Percentiles rank a stretch among this genome's conserved stretches.
These are phyloP conservation scores for Yponomeuta evonymella DNA, from an alignment of 2,888 invertebrate species.

Conservation along the genomic window DNA sequence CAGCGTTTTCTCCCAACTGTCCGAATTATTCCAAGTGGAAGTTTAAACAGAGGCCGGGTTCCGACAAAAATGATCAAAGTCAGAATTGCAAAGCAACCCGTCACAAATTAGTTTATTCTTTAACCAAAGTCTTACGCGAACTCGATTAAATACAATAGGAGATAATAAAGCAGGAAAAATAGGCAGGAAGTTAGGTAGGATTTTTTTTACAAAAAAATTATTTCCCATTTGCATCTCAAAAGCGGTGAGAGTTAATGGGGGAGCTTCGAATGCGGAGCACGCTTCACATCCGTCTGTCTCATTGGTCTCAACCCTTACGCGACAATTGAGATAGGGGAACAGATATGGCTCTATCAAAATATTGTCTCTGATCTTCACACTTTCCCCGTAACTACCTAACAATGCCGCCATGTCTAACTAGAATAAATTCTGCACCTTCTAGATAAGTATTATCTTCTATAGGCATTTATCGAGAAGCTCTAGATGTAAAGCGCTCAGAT, in stretches of 20 bases:
- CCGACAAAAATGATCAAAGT: constrained; percentile 1
- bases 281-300: constrained; percentile 52
- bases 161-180: constrained; percentile 2
- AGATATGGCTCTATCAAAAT: constrained; percentile 10
- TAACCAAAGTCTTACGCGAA: background rate
- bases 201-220: constrained; percentile 43
- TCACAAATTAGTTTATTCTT: constrained; percentile 6
- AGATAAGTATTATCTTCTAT: background rate
- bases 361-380: background rate
- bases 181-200: background rate
- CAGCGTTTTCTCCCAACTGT: background rate
- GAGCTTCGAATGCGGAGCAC: constrained; percentile 63
- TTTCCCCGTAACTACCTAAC: background rate
- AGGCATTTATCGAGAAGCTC: background rate
- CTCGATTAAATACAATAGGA: constrained; percentile 10
- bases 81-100: constrained; percentile 14
- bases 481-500: background rate
- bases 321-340: constrained; percentile 34
- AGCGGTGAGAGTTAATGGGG: constrained; percentile 66
- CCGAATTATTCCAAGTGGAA: background rate
- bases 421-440: background rate
- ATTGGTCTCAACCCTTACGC: constrained; percentile 57
- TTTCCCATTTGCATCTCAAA: constrained; percentile 69
- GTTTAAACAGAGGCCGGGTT: background rate
- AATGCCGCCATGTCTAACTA: background rate